These are phyloP conservation scores for Zosterops japonicus DNA, from an alignment of 2,113 vertebrate genomes.

Conservation along the genomic window DNA sequence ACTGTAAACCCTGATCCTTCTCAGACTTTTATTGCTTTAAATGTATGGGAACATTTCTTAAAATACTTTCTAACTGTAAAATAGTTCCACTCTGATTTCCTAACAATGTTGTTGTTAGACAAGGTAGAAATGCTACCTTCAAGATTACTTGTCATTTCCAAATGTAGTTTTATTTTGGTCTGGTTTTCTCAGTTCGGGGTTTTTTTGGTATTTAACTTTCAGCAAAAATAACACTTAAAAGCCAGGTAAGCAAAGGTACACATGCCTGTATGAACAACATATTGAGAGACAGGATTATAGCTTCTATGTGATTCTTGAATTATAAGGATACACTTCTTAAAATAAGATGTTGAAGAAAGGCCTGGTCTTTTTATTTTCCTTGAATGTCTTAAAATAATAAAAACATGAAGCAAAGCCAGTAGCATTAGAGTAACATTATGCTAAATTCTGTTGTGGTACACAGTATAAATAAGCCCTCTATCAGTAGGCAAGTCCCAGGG, in stretches of 20 bases:
- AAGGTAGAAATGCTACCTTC: not conserved
- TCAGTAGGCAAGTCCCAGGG: not conserved
- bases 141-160: not conserved
- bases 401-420: not conserved
- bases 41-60: not conserved
- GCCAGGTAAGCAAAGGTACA: not conserved
- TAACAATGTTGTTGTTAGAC: not conserved
- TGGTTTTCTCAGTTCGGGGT: not conserved
- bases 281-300: not conserved
- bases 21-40: not conserved
- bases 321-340: not conserved
- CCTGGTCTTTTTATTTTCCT: not conserved
- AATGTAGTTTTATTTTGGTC: not conserved
- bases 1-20: not conserved
- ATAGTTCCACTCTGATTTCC: not conserved
- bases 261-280: not conserved
- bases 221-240: not conserved
- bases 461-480: rapidly evolving
- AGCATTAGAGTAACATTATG: not conserved
- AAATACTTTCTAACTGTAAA: not conserved
- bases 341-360: not conserved
- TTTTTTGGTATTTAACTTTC: not conserved
- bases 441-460: not conserved
- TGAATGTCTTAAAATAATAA: not conserved
- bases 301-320: not conserved